These are phyloP conservation scores for Chamaea fasciata DNA, from an alignment of 2,113 vertebrate genomes.

Conservation along the genomic window DNA sequence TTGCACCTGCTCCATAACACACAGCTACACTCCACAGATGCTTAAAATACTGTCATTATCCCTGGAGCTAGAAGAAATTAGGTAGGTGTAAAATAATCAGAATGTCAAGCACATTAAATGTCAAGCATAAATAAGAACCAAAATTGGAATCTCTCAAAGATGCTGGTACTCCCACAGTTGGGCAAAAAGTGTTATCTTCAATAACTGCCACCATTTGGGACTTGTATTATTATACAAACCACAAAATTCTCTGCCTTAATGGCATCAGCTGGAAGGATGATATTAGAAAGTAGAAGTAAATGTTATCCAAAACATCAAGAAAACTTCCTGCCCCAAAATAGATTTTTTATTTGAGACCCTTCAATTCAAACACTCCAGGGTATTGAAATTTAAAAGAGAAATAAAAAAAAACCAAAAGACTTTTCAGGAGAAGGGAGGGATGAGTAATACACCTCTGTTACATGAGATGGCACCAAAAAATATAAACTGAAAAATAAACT, in stretches of 20 bases:
- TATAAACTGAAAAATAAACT: background rate
- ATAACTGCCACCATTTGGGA: slow-evolving; percentile 9
- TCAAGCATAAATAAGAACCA: slow-evolving; percentile 56
- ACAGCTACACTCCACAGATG: slow-evolving; percentile 5
- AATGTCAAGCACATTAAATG: slow-evolving; percentile 56
- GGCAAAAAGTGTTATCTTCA: slow-evolving; percentile 24
- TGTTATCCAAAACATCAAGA: background rate
- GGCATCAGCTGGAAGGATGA: background rate
- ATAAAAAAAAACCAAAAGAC: background rate
- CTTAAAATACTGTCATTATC: slow-evolving; percentile 52
- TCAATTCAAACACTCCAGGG: background rate
- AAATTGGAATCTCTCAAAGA: slow-evolving; percentile 39
- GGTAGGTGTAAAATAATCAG: slow-evolving; percentile 59
- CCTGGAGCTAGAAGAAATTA: slow-evolving; percentile 36
- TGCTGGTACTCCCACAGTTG: slow-evolving; percentile 45
- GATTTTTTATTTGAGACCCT: background rate
- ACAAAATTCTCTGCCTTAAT: background rate
- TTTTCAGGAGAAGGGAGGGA: background rate
- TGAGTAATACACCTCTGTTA: background rate
- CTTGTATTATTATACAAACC: background rate
- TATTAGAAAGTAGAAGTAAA: background rate
- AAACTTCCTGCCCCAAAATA: background rate
- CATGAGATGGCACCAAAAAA: background rate
- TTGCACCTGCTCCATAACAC: background rate
- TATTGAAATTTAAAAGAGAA: background rate